Conservation (phyloP, 2,797 vertebrate species). For the Anas capensis region DNA sequence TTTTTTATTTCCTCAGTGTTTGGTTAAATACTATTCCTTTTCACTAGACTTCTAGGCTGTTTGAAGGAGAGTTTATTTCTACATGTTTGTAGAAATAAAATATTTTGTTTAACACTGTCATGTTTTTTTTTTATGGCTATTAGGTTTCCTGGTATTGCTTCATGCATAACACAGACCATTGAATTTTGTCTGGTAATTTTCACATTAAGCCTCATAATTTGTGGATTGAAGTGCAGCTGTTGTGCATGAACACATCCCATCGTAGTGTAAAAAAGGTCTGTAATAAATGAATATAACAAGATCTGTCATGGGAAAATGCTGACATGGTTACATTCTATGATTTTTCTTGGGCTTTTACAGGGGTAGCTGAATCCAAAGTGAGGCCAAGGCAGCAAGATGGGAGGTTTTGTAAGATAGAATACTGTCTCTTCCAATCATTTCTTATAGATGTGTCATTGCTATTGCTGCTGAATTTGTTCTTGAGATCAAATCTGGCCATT, state of each 20-base stretch:
- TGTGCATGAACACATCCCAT: not conserved
- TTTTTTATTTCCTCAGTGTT: not conserved
- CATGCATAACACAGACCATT: not conserved
- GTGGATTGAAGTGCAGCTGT: constrained; percentile 51
- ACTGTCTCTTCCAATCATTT: not conserved
- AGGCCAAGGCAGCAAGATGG: not conserved
- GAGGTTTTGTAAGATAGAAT: not conserved
- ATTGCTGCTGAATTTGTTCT: not conserved
- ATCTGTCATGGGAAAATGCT: constrained; percentile 18
- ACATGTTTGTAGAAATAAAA: not conserved
- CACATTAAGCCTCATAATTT: constrained; percentile 38
- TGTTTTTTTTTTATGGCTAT: not conserved
- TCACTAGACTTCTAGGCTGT: not conserved
- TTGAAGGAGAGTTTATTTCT: not conserved
- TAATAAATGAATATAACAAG: not conserved
- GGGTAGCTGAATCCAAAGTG: not conserved
- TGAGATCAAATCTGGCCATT: not conserved
- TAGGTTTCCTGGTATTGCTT: constrained; percentile 9
- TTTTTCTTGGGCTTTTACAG: not conserved
- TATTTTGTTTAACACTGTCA: not conserved
- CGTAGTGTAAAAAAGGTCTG: constrained; percentile 4
- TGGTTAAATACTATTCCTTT: not conserved
- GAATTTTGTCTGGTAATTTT: constrained; percentile 17
- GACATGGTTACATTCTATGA: not conserved
- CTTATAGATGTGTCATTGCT: not conserved